Percentiles rank a stretch among this genome's conserved stretches.
These are phyloP conservation scores for Campaea margaritaria DNA, from an alignment of 2,888 invertebrate genomes.

Conservation along the genomic window DNA sequence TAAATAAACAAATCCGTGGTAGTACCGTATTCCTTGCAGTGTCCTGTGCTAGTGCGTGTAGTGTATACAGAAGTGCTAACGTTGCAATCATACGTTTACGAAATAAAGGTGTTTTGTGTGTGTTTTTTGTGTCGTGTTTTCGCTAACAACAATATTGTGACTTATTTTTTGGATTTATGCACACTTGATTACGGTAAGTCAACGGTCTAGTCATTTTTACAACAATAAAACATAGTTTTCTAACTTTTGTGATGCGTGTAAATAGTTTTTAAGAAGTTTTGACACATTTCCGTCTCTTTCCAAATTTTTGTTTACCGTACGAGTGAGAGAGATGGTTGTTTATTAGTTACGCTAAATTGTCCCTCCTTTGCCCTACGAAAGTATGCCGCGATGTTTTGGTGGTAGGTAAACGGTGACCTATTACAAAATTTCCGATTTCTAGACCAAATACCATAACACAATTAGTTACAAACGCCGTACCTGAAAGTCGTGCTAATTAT, in stretches of 20 bases:
- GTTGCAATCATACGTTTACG: conserved; percentile 57
- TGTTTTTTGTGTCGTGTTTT: conserved; percentile 81
- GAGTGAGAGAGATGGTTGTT: conserved; percentile 64
- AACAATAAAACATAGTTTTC: conserved; percentile 41
- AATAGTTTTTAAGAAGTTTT: conserved; percentile 73
- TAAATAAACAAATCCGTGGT: conserved; percentile 72
- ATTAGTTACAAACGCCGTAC: conserved; percentile 1
- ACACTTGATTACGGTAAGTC: conserved; percentile 77
- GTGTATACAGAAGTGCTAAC: conserved; percentile 62
- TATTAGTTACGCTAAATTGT: conserved; percentile 55
- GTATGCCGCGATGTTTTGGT: conserved; percentile 77
- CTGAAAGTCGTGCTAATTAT: conserved; percentile 19
- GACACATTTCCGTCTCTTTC: conserved; percentile 66
- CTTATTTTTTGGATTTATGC: conserved; percentile 82
- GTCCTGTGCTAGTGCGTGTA: conserved; percentile 68
- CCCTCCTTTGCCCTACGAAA: conserved; percentile 70
- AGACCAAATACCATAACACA: conserved; percentile 10
- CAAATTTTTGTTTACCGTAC: conserved; percentile 46
- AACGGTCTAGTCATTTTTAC: conserved; percentile 26
- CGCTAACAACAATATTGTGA: conserved; percentile 66
- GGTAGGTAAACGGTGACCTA: conserved; percentile 57
- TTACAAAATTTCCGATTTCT: conserved; percentile 69
- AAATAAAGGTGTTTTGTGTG: conserved; percentile 67
- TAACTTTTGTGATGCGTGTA: conserved; percentile 59
- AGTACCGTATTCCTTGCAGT: conserved; percentile 58